Evolutionary conservation across 2,113 vertebrate genomes (phyloP).

Genomic region (Hemibagrus wyckioides): DNA sequence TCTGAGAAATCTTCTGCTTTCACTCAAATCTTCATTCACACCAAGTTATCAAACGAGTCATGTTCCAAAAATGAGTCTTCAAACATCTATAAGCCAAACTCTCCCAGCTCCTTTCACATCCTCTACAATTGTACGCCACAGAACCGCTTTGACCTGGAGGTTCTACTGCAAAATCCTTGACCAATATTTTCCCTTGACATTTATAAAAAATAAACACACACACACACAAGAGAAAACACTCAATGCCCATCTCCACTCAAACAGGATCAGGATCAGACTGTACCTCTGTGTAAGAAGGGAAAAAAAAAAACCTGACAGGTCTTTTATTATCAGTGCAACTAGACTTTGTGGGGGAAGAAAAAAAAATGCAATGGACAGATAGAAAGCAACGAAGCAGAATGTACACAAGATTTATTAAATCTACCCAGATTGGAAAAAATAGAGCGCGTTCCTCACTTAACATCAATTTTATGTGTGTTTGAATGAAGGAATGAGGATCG

Average conservation of each 20-base stretch:
- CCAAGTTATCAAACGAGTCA: not conserved
- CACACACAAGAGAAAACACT: not conserved
- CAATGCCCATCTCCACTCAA: not conserved
- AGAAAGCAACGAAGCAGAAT: not conserved
- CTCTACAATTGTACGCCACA: not conserved
- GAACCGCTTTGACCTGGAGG: not conserved
- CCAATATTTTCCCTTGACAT: not conserved
- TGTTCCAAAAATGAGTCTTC: constrained; percentile 20
- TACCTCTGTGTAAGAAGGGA: not conserved
- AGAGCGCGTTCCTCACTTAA: not conserved
- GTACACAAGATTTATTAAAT: not conserved
- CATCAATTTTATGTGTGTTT: not conserved
- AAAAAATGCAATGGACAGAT: not conserved
- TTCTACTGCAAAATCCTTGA: constrained; percentile 30
- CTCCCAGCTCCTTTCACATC: not conserved
- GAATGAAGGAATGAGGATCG: not conserved
- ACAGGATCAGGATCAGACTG: not conserved
- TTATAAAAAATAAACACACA: constrained; percentile 2
- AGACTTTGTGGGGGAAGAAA: not conserved
- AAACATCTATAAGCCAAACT: constrained; percentile 20
- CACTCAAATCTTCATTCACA: not conserved
- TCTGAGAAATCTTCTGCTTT: not conserved
- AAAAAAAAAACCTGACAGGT: not conserved
- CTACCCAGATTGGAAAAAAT: not conserved
- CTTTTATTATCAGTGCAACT: not conserved